Evolutionary conservation across 2,113 vertebrate species (phyloP).

Genomic region (Chionomys nivalis): DNA sequence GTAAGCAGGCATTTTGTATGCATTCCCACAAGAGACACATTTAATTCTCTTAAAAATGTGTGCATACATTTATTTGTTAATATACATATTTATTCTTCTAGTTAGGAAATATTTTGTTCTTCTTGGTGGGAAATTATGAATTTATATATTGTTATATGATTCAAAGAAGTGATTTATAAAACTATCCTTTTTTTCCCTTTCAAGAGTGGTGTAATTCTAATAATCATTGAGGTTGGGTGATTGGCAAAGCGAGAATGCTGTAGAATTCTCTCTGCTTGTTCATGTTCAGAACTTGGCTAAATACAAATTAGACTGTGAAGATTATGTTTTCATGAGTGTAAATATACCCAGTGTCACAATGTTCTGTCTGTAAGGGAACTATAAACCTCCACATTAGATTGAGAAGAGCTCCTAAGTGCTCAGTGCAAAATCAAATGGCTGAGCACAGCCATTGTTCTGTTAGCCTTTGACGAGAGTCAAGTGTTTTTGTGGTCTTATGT

Average conservation of each 20-base stretch:
- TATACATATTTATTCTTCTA: slow-evolving; percentile 32
- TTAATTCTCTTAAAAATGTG: slow-evolving; percentile 61
- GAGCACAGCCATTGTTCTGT: slow-evolving; percentile 58
- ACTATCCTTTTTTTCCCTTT: neutral
- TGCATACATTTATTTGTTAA: slow-evolving; percentile 54
- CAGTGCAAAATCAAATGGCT: slow-evolving; percentile 74
- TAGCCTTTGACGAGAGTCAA: slow-evolving; percentile 75
- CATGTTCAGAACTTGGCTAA: slow-evolving; percentile 42
- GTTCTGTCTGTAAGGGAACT: slow-evolving; percentile 57
- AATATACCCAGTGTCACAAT: slow-evolving; percentile 19
- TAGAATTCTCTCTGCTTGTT: neutral
- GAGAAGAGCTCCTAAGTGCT: slow-evolving; percentile 51
- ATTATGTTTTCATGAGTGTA: slow-evolving; percentile 50
- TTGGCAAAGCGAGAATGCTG: neutral
- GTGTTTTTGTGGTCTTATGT: slow-evolving; percentile 66
- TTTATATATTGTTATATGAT: neutral
- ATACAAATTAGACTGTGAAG: slow-evolving; percentile 66
- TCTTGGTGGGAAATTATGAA: neutral
- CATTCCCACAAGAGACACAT: slow-evolving; percentile 23
- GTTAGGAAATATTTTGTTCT: slow-evolving; percentile 64
- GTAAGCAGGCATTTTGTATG: slow-evolving; percentile 62
- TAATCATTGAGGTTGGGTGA: slow-evolving; percentile 29
- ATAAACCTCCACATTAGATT: slow-evolving; percentile 48
- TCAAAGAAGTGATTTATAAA: neutral
- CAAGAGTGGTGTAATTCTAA: slow-evolving; percentile 41